These are phyloP conservation scores for Steatocranus sp. DNA, from an alignment of 2,797 vertebrate species.

Conservation along the genomic window DNA sequence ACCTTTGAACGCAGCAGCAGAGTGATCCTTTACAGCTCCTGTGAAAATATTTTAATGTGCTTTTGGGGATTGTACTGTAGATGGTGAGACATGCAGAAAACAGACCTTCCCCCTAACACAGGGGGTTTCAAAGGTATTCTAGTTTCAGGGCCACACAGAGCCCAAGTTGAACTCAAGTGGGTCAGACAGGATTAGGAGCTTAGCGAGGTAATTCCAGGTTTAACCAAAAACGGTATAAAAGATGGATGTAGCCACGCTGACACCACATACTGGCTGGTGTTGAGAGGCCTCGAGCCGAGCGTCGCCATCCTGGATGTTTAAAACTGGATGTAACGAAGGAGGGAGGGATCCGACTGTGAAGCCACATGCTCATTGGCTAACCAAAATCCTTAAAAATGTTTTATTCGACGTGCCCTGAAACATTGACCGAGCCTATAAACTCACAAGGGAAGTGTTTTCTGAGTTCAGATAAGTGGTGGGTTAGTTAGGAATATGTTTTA, in stretches of 20 bases:
- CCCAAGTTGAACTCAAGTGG: background rate
- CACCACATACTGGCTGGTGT: background rate
- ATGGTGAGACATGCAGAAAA: background rate
- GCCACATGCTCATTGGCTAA: accelerated
- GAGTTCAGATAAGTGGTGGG: background rate
- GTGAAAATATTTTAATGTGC: too few species aligned
- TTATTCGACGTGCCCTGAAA: accelerated
- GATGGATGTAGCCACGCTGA: accelerated
- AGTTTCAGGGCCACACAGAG: background rate
- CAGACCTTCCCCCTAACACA: background rate
- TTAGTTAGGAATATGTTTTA: background rate
- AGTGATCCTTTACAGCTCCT: background rate
- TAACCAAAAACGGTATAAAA: background rate
- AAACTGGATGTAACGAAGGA: accelerated
- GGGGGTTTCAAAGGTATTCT: background rate
- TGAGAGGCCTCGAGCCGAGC: background rate
- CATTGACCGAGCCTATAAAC: background rate
- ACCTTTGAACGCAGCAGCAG: background rate
- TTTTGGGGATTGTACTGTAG: background rate
- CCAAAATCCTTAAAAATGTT: background rate
- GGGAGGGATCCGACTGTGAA: background rate
- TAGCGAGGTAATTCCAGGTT: background rate
- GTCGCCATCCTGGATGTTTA: background rate
- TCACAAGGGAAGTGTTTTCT: background rate
- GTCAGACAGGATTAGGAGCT: background rate